Evolutionary conservation across 2,113 vertebrate genomes (phyloP).

Genomic region (Manacus vitellinus): DNA sequence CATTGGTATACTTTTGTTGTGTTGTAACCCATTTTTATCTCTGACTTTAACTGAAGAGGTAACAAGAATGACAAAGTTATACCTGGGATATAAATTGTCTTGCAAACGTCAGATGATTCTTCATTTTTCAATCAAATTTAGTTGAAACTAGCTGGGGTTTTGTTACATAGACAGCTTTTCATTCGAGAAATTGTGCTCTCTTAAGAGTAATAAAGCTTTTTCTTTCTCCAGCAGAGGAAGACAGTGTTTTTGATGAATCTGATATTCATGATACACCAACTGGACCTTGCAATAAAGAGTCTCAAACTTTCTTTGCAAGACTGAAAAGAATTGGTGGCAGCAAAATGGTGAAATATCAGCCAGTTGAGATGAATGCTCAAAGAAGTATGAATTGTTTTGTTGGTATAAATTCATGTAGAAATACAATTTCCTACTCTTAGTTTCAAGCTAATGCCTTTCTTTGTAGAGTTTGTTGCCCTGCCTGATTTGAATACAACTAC

Average conservation of each 20-base stretch:
- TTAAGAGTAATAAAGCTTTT: conserved; percentile 69
- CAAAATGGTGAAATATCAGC: conserved; percentile 99
- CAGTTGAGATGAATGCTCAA: conserved; percentile 96
- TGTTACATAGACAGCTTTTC: neutral
- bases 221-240: conserved; percentile 88
- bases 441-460: conserved; percentile 62
- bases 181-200: conserved; percentile 37
- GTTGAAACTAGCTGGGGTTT: neutral
- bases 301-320: conserved; percentile 98
- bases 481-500: neutral
- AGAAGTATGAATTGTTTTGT: conserved; percentile 88
- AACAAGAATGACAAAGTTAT: neutral
- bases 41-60: neutral
- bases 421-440: conserved; percentile 58
- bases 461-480: conserved; percentile 46
- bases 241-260: conserved; percentile 99
- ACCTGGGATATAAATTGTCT: neutral
- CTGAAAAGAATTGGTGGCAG: conserved; percentile 98
- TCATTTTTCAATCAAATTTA: neutral
- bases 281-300: conserved; percentile 94
- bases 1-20: neutral
- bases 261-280: conserved; percentile 98
- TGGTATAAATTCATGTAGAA: conserved; percentile 65
- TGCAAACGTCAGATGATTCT: neutral
- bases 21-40: neutral